Conservation (phyloP, 2,888 invertebrate species). For the Meteorus cinctellus region DNA sequence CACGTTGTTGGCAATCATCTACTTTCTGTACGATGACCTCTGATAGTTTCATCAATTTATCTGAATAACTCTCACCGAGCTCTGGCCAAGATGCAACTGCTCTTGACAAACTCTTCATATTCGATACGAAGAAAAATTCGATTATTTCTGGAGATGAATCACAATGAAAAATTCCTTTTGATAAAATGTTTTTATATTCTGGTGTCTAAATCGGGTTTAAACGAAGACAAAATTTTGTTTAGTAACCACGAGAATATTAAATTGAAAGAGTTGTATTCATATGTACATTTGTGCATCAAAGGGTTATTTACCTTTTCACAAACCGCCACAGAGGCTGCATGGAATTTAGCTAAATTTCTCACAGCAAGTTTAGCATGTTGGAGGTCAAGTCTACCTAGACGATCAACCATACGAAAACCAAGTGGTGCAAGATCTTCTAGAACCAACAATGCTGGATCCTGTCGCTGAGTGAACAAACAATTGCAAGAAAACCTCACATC, state of each 20-base stretch:
- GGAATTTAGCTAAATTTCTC: slow-evolving; percentile 75
- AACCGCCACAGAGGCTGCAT: slow-evolving; percentile 76
- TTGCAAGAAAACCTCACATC: slow-evolving; percentile 59
- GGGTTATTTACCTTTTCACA: slow-evolving; percentile 74
- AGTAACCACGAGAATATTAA: neutral
- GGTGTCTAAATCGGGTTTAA: slow-evolving; percentile 58
- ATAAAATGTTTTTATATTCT: slow-evolving; percentile 50
- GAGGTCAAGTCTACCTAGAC: slow-evolving; percentile 76
- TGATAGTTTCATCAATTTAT: slow-evolving; percentile 55
- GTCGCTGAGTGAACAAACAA: slow-evolving; percentile 63
- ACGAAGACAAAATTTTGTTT: neutral
- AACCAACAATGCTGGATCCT: slow-evolving; percentile 70
- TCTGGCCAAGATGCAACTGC: slow-evolving; percentile 60
- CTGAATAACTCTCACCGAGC: slow-evolving; percentile 55
- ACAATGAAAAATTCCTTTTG: slow-evolving; percentile 56
- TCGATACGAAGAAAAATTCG: slow-evolving; percentile 50
- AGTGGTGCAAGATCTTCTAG: slow-evolving; percentile 76
- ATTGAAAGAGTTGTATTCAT: neutral
- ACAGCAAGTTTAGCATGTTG: slow-evolving; percentile 75
- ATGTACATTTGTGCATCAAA: neutral
- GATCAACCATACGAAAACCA: slow-evolving; percentile 75
- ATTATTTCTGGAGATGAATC: slow-evolving; percentile 48
- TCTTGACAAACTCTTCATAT: slow-evolving; percentile 47
- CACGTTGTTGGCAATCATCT: neutral
- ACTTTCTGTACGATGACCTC: slow-evolving; percentile 46